Evolutionary conservation across 2,888 invertebrate species (phyloP), one percentile per base, ranked within the genome.

Genomic region (Parnassius smintheus): DNA sequence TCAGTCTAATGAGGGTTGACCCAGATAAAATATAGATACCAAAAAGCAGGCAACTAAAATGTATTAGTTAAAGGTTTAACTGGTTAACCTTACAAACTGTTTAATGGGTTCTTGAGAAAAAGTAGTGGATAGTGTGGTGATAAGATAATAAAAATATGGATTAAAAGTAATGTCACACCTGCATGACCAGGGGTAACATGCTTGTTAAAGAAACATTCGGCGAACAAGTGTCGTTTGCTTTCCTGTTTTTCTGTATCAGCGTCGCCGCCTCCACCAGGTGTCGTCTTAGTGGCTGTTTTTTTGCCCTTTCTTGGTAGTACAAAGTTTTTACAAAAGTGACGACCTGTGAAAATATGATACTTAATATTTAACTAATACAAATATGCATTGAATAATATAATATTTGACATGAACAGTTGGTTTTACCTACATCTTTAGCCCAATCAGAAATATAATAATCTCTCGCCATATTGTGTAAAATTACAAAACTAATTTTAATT

Each of bases 311-410:
- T 88, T 4, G 84, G 77, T 9, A 82, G 70, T 61, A 70, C 70
- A 66, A 74, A 83, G 58, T 66, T 83, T 76, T 88, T 88, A 78
- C 90, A 91, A 75, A 90, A 91, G 64, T 91, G 91, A 77, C 86
- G 89, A 74, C 91, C 91, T 91, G 67, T 0, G 46, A 61, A 12
- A 35, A 35, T 35, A 3, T 35, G 4, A 35, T 35, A 7, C 18
- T 18, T 18, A 18, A 35, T 35, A 7, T 35, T 35, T 4, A 35
- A 35, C 35, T 35, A 7, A 35, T 35, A 35, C 35, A 35, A 35
- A 35, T 35, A 35, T 35, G 4, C 35, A 35, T 35, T 35, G 4
- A 35, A 35, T 35, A 35, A 35, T 4, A 35, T 35, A 35, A 35
- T 35, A 35, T 35, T 7, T 35, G 7, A 4, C 35, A 35, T 4